These are phyloP conservation scores for Meriones psammophilus DNA, from an alignment of 2,797 vertebrate species.

Conservation along the genomic window DNA sequence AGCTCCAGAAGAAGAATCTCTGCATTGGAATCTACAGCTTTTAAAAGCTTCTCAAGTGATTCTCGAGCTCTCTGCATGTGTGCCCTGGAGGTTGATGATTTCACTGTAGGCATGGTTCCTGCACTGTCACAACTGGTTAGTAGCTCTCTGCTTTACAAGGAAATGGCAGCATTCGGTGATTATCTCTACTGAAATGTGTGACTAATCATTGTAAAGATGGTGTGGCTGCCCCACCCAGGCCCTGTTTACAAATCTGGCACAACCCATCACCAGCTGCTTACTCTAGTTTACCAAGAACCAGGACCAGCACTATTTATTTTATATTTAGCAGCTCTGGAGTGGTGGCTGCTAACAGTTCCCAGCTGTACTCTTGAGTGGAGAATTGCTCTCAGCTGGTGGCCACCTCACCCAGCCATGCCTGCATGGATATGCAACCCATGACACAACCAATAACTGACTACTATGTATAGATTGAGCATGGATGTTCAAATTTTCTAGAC, in stretches of 20 bases:
- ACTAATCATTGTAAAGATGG: slow-evolving; percentile 61
- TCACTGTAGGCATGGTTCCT: slow-evolving; percentile 42
- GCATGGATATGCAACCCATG: background rate
- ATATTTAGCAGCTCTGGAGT: slow-evolving; percentile 59
- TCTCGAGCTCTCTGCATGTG: slow-evolving; percentile 25
- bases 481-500: background rate
- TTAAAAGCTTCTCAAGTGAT: slow-evolving; percentile 63
- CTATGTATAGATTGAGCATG: background rate
- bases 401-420: background rate
- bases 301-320: slow-evolving; percentile 56
- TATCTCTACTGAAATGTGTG: slow-evolving; percentile 39
- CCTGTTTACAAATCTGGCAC: slow-evolving; percentile 31
- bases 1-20: slow-evolving; percentile 53
- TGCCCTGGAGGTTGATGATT: slow-evolving; percentile 67
- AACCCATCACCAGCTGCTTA: slow-evolving; percentile 58
- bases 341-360: slow-evolving; percentile 57
- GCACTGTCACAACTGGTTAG: slow-evolving; percentile 48
- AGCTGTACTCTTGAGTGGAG: slow-evolving; percentile 57
- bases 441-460: slow-evolving; percentile 42
- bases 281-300: slow-evolving; percentile 41
- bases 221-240: background rate
- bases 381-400: slow-evolving; percentile 32
- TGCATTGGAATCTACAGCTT: slow-evolving; percentile 52
- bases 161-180: slow-evolving; percentile 55
- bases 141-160: slow-evolving; percentile 66